Evolutionary conservation across 2,797 vertebrate species (phyloP), one percentile per base, ranked within the genome.

Genomic region (Microctenopoma steveboyesi): DNA sequence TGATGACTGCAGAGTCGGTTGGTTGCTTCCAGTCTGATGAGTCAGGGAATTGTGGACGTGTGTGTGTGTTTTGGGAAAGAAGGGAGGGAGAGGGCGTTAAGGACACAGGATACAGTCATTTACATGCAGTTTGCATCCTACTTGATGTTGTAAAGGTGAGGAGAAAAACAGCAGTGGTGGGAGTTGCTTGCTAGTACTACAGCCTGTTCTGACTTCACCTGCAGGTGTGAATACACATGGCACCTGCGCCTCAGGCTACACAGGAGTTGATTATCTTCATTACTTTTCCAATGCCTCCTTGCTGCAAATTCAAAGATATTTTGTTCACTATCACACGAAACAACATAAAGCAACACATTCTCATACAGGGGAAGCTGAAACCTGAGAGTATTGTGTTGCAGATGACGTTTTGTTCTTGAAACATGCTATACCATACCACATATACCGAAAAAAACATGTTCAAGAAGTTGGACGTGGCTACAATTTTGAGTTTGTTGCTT

Each of bases 101-200:
- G 56, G 40, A 73, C 45, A 43, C 59, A 50, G 42, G 39, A 28
- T 15, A 5, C 25, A 22, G 12, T 43, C 0, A 85, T 90, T 92
- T 92, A 58, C 88, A 89, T 88, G 49, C 28, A 64, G 55, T 90
- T 91, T 91, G 86, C 64, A 79, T 89, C 45, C 22, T 22, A 1
- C 8, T 15, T 53, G 27, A 50, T 67, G 50, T 46, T 0, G 0
- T 47, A 50, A 13, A 68, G 48, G 10, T 7, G 52, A 54, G 18
- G 49, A 16, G 52, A 55, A 73, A 57, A 47, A 42, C 43, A 35
- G 6, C 0, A 43, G 7, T 56, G 46, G 48, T 59, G 5, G 67
- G 35, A 5, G 59, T 33, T 13, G 30, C 52, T 28, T 48, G 50
- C 33, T 55, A 27, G 53, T 51, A 50, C 57, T 37, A 12, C 69